A percentile compares a stretch with the other conserved stretches of the same genome.
Evolutionary conservation across 2,113 vertebrate species (phyloP).

Genomic region (Bagarius yarrelli): DNA sequence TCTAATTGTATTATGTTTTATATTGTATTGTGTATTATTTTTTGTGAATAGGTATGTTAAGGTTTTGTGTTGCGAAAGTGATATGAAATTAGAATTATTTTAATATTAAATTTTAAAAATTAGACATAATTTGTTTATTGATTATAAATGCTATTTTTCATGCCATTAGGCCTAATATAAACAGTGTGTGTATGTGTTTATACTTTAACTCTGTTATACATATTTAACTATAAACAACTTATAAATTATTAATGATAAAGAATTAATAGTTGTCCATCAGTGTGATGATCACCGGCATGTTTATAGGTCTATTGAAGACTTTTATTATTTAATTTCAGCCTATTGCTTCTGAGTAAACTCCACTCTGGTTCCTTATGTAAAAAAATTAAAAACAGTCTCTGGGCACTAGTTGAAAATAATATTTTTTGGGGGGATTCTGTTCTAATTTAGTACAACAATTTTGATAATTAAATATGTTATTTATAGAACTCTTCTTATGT

Average conservation of each 20-base stretch:
- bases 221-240: background rate
- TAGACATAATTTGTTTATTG: background rate
- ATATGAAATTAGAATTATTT: background rate
- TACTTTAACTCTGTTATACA: background rate
- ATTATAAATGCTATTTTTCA: background rate
- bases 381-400: too few relatives aligned
- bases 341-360: background rate
- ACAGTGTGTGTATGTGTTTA: background rate
- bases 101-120: too few relatives aligned
- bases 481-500: too few relatives aligned
- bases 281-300: background rate
- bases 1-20: background rate
- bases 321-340: background rate
- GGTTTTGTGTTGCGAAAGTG: background rate
- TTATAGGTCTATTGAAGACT: background rate
- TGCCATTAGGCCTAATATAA: background rate
- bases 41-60: background rate
- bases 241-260: background rate
- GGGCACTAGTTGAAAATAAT: too few relatives aligned
- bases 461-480: too few relatives aligned
- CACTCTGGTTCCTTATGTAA: background rate
- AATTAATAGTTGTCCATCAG: background rate
- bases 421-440: too few relatives aligned
- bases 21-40: too few relatives aligned
- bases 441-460: too few relatives aligned